phyloP scores from a whole-genome alignment of 2,797 vertebrate species.

The Eptatretus atami region DNA sequence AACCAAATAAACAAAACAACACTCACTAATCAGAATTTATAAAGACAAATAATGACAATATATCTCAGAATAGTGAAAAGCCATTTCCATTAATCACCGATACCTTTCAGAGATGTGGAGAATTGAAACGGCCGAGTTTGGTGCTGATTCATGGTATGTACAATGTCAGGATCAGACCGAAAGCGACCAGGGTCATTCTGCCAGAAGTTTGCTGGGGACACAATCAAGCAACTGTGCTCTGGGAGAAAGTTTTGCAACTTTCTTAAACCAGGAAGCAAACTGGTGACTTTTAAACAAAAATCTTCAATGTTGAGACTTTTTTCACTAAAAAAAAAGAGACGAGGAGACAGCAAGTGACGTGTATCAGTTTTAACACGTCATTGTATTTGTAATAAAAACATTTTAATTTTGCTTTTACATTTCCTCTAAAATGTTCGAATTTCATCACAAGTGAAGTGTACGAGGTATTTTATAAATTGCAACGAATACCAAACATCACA shows the following conservation, averaged over 20 bases:
- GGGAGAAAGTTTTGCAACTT: constrained; percentile 49
- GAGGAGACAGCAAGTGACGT: too few species aligned
- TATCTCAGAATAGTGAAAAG: too few species aligned
- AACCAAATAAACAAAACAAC: too few species aligned
- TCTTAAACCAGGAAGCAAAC: constrained; percentile 48
- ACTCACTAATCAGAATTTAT: too few species aligned
- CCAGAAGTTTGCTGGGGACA: constrained; percentile 90
- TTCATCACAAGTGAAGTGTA: too few species aligned
- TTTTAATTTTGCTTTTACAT: too few species aligned
- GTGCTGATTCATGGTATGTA: constrained; percentile 65
- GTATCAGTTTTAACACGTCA: too few species aligned
- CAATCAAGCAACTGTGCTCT: constrained; percentile 58
- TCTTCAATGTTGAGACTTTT: constrained; percentile 41
- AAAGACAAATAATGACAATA: too few species aligned
- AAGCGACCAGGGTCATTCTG: constrained; percentile 63
- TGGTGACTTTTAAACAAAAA: constrained; percentile 60
- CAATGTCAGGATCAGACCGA: constrained; percentile 45
- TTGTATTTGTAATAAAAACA: too few species aligned
- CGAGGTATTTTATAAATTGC: too few species aligned
- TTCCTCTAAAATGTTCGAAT: too few species aligned
- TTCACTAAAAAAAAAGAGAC: constrained; percentile 14
- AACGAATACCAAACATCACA: too few species aligned
- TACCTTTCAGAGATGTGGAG: constrained; percentile 67
- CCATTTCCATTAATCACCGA: neutral
- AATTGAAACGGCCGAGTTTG: constrained; percentile 83